Evolutionary conservation across 2,888 invertebrate genomes (phyloP).

Genomic region (Eudasyphora cyanicolor): DNA sequence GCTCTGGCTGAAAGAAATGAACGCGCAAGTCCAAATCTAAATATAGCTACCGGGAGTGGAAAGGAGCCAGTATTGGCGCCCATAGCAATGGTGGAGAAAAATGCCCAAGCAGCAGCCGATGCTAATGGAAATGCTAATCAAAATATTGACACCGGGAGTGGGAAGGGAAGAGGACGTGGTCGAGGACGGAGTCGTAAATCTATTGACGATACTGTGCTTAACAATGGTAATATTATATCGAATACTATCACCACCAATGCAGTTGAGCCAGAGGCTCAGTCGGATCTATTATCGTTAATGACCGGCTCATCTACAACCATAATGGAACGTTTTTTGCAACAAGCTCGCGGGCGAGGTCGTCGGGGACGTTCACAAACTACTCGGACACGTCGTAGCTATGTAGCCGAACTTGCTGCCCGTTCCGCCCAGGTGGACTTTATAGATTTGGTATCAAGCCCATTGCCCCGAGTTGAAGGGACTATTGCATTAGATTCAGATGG

Average conservation of each 20-base stretch:
- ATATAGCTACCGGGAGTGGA: too few species aligned
- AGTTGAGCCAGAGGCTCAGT: not conserved
- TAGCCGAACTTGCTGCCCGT: constrained; percentile 70
- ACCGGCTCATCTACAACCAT: not conserved
- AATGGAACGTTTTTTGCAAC: constrained; percentile 46
- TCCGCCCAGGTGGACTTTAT: constrained; percentile 68
- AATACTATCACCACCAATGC: not conserved
- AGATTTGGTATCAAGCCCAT: constrained; percentile 72
- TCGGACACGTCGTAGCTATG: constrained; percentile 62
- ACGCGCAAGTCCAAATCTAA: too few species aligned
- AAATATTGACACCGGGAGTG: not conserved
- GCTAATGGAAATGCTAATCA: not conserved
- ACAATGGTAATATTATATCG: not conserved
- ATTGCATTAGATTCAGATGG: constrained; percentile 71
- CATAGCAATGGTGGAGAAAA: not conserved
- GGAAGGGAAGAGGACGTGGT: not conserved
- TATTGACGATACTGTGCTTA: not conserved
- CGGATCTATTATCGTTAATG: too few species aligned
- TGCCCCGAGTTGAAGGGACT: constrained; percentile 71
- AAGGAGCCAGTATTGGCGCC: constrained; percentile 15
- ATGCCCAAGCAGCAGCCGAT: not conserved
- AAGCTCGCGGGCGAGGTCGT: not conserved
- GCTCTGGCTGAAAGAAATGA: too few species aligned
- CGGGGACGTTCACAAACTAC: constrained; percentile 34
- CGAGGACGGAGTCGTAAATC: constrained; percentile 9